Evolutionary conservation across 2,113 vertebrate species (phyloP).

Genomic region (Jaculus jaculus): DNA sequence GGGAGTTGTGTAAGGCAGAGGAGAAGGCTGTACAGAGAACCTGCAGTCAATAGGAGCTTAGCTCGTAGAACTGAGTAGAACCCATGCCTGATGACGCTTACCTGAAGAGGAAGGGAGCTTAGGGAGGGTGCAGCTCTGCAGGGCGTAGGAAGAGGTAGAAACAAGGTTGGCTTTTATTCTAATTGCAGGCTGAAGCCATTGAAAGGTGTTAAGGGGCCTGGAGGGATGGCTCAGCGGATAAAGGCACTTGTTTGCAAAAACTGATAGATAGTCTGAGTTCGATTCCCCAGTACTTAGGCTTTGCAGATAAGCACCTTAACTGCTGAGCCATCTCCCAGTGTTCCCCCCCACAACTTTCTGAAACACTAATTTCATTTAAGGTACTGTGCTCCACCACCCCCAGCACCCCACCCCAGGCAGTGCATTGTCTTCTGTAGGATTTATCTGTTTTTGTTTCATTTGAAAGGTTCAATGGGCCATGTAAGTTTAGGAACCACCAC

Average conservation of each 20-base stretch:
- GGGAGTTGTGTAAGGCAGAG: not conserved
- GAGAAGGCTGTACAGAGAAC: not conserved
- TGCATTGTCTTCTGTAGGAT: not conserved
- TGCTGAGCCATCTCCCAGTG: not conserved
- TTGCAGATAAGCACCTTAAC: not conserved
- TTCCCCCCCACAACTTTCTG: not conserved
- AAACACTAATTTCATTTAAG: not conserved
- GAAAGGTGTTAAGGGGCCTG: not conserved
- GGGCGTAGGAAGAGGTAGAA: not conserved
- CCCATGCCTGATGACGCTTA: not conserved
- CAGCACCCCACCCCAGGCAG: not conserved
- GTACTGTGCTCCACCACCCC: not conserved
- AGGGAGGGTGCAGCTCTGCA: not conserved
- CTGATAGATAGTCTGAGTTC: no score
- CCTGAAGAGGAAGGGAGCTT: not conserved
- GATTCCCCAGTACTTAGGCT: no score
- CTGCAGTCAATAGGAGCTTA: not conserved
- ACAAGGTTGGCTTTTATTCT: slow-evolving; percentile 25
- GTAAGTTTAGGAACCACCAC: slow-evolving; percentile 29
- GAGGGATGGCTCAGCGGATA: not conserved
- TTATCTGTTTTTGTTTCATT: not conserved
- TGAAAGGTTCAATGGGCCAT: not conserved
- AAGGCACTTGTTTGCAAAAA: no score
- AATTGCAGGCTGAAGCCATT: slow-evolving; percentile 13
- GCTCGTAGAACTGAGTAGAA: not conserved